These are phyloP conservation scores for Betta splendens DNA, from an alignment of 2,797 vertebrate species.

Conservation along the genomic window DNA sequence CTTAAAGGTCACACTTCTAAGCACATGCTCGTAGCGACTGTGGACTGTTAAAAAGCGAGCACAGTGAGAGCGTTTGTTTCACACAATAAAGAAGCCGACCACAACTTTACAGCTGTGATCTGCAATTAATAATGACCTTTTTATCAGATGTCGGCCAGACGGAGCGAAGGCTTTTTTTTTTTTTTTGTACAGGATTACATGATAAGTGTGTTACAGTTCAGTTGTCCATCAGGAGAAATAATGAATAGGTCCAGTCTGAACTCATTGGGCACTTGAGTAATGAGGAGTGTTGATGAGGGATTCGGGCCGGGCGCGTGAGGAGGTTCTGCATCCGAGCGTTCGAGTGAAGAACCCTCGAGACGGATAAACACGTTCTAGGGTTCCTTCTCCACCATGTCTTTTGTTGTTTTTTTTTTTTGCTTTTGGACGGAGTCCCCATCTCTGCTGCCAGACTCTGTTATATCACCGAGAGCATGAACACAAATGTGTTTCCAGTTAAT, in stretches of 20 bases:
- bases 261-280: constrained; percentile 78
- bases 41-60: constrained; percentile 47
- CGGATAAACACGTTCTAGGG: constrained; percentile 47
- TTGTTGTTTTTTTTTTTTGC: constrained; percentile 73
- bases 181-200: constrained; percentile 63
- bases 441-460: constrained; percentile 70
- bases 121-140: constrained; percentile 55
- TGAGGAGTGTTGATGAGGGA: constrained; percentile 77
- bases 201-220: constrained; percentile 71
- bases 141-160: constrained; percentile 52
- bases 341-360: constrained; percentile 8
- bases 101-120: constrained; percentile 44
- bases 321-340: constrained; percentile 31
- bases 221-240: constrained; percentile 71
- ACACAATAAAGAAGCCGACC: constrained; percentile 20
- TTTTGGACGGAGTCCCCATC: constrained; percentile 66
- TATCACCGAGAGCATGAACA: constrained; percentile 61
- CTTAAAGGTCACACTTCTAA: constrained; percentile 48
- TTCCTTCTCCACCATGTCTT: constrained; percentile 53
- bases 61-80: constrained; percentile 34
- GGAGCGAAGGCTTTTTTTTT: constrained; percentile 38
- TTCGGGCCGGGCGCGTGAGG: constrained; percentile 76
- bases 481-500: constrained; percentile 80
- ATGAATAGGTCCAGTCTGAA: constrained; percentile 75
- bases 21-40: constrained; percentile 45